Evolutionary conservation across 2,797 vertebrate genomes (phyloP).

Genomic region (Graptemys geographica): DNA sequence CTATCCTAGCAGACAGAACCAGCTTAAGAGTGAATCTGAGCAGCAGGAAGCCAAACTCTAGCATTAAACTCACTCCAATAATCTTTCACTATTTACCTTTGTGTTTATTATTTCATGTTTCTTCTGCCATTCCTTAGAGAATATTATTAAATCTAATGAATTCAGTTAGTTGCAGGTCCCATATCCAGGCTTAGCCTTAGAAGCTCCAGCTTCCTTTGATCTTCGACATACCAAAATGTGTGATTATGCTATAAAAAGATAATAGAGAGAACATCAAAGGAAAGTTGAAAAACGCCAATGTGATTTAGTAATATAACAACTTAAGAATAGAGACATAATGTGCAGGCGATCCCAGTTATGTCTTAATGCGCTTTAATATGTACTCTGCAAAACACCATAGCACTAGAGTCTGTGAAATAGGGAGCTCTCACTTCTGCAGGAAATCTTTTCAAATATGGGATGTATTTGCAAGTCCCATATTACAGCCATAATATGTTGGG

Average conservation of each 20-base stretch:
- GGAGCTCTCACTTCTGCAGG: not conserved
- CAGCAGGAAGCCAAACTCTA: slow-evolving; percentile 54
- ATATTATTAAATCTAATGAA: slow-evolving; percentile 82
- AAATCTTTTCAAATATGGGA: slow-evolving; percentile 8
- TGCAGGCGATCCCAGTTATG: slow-evolving; percentile 76
- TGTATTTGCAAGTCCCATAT: slow-evolving; percentile 32
- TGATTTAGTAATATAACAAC: slow-evolving; percentile 79
- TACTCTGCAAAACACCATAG: slow-evolving; percentile 45
- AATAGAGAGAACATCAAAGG: slow-evolving; percentile 77
- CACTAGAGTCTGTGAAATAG: slow-evolving; percentile 42
- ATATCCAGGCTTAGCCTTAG: slow-evolving; percentile 77
- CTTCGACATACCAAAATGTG: slow-evolving; percentile 79
- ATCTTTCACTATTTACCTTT: slow-evolving; percentile 72
- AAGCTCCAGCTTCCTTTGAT: slow-evolving; percentile 79
- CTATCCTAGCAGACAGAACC: not conserved
- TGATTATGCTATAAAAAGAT: slow-evolving; percentile 80
- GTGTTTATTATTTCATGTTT: slow-evolving; percentile 75
- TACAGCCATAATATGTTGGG: not conserved
- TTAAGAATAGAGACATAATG: slow-evolving; percentile 78
- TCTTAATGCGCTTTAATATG: slow-evolving; percentile 79
- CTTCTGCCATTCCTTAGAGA: slow-evolving; percentile 72
- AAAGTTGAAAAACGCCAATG: slow-evolving; percentile 67
- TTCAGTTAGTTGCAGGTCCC: slow-evolving; percentile 79
- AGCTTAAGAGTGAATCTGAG: not conserved
- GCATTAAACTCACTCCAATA: slow-evolving; percentile 67